These are phyloP conservation scores for Apogon hyalosoma DNA, from an alignment of 2,797 vertebrate species.

Conservation along the genomic window DNA sequence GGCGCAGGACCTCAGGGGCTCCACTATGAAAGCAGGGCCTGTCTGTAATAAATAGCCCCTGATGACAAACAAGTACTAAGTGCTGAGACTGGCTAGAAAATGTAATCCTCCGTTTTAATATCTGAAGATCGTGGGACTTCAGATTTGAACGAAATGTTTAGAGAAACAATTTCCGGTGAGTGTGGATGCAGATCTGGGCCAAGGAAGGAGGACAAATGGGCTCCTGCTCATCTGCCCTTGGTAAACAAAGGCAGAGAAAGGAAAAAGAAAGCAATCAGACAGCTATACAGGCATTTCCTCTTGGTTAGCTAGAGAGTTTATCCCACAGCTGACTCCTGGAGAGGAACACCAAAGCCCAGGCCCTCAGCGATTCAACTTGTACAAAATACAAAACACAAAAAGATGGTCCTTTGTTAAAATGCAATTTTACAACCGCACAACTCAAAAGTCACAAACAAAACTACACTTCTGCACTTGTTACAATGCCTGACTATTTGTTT, in stretches of 20 bases:
- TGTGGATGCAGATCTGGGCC: conserved; percentile 29
- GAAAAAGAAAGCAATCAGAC: conserved; percentile 67
- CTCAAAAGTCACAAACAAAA: not conserved
- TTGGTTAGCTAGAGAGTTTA: conserved; percentile 30
- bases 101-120: conserved; percentile 34
- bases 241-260: conserved; percentile 57
- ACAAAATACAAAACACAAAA: conserved; percentile 13
- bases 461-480: conserved; percentile 14
- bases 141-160: conserved; percentile 36
- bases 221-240: conserved; percentile 51
- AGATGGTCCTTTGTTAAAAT: conserved; percentile 17
- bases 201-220: conserved; percentile 31
- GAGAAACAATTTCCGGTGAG: conserved; percentile 57
- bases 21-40: not conserved
- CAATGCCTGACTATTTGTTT: conserved; percentile 10
- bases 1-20: conserved; percentile 34
- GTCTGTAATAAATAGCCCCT: conserved; percentile 21
- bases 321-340: conserved; percentile 37
- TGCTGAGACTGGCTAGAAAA: conserved; percentile 18
- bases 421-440: conserved; percentile 9
- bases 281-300: conserved; percentile 67
- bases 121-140: conserved; percentile 29
- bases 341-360: conserved; percentile 37
- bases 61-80: conserved; percentile 12
- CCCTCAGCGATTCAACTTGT: conserved; percentile 3